Evolutionary conservation across 2,888 invertebrate genomes (phyloP), one percentile per base, ranked within the genome.

Genomic region (Entomobrya proxima): DNA sequence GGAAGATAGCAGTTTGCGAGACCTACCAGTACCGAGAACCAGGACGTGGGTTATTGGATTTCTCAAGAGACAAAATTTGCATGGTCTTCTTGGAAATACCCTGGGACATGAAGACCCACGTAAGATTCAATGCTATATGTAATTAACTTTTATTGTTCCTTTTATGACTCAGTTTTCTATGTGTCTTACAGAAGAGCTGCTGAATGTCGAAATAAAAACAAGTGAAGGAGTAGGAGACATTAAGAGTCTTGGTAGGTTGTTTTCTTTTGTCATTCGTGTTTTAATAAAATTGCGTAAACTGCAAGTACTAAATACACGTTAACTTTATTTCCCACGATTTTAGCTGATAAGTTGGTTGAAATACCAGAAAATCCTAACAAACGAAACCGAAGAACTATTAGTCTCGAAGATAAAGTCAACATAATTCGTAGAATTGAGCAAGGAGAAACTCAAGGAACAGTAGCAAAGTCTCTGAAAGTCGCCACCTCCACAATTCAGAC

Each of bases 301-400:
- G n/a, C n/a, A n/a, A n/a, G n/a, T n/a, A n/a, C n/a, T n/a, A n/a
- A n/a, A n/a, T n/a, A n/a, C n/a, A n/a, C n/a, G n/a, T n/a, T n/a
- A n/a, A n/a, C n/a, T n/a, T n/a, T n/a, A n/a, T 72, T 30, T 27
- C 2, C 30, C 27, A n/a, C 15, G 5, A 5, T 30, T 58, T 6
- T 21, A 74, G 81, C 58, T 6, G 77, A 77, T 2, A 61, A 79
- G 24, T 24, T 55, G 24, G 55, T 75, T 1, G 80, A 87, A 58
- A 84, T 87, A 6, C 76, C 74, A 2, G 87, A 87, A 55, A 87
- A 87, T 69, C 87, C 87, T 7, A 87, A 87, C 58, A 84, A 81
- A 47, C 47, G 87, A 47, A 55, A 84, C 32, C 13, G 84, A 30
- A 47, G 84, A 1, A 47, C 80, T 2, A 84, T 87, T 3, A 77